Evolutionary conservation across 2,888 invertebrate species (phyloP).

Genomic region (Brachypterus glaber): DNA sequence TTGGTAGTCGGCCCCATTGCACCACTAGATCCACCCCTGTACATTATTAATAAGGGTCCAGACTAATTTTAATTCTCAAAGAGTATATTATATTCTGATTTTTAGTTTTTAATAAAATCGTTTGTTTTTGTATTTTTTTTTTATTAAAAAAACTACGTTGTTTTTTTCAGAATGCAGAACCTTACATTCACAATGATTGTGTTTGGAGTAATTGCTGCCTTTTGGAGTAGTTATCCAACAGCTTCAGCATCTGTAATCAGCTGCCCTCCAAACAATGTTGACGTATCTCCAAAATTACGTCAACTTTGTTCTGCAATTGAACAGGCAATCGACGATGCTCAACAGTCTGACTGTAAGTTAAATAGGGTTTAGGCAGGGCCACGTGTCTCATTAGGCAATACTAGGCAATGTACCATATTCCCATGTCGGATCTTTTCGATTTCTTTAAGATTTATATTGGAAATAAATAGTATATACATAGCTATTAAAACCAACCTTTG

Average conservation of each 20-base stretch:
- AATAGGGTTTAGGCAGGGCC: background rate
- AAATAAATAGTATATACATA: too few species aligned
- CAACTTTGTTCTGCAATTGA: constrained; percentile 28
- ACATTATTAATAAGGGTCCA: too few species aligned
- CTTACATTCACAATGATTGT: constrained; percentile 18
- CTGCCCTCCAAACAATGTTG: constrained; percentile 26
- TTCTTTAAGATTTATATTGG: constrained; percentile 3
- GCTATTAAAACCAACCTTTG: too few species aligned
- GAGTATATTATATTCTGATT: too few species aligned
- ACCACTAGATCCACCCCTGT: too few species aligned
- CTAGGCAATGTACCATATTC: background rate
- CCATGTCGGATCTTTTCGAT: background rate
- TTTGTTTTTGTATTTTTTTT: too few species aligned
- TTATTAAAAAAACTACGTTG: too few species aligned
- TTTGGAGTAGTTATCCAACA: constrained; percentile 17
- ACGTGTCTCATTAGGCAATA: background rate
- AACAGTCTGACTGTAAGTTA: constrained; percentile 26
- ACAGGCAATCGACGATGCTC: constrained; percentile 27
- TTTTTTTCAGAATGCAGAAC: constrained; percentile 22
- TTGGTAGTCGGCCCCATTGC: too few species aligned
- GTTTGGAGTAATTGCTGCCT: constrained; percentile 19
- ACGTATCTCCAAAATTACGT: constrained; percentile 24
- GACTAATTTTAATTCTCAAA: too few species aligned
- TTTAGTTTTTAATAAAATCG: too few species aligned
- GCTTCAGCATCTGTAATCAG: constrained; percentile 26